Evolutionary conservation across 92 coral and sea anemone genomes (phyloP).

Genomic region (Phymanthus crucifer): DNA sequence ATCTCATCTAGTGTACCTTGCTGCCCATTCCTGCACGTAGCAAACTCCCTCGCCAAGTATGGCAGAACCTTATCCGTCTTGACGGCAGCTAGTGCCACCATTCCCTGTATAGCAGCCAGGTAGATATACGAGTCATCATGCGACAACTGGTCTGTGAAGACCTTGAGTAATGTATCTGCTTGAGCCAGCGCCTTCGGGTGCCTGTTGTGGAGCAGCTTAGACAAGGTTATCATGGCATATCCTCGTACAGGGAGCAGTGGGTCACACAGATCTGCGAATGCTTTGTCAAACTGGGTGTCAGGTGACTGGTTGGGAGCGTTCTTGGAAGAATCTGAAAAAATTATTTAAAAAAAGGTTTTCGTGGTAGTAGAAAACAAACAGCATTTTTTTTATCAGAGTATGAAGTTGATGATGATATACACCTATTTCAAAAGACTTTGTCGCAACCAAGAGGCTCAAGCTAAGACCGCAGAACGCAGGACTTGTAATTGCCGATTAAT

Average conservation of each 20-base stretch:
- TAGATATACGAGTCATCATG: constrained; percentile 94
- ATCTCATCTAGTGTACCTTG: constrained; percentile 8
- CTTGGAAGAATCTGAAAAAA: constrained; percentile 12
- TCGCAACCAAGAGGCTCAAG: background rate
- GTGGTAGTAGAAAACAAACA: no score
- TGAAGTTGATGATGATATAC: no score
- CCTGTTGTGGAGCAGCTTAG: constrained; percentile 61
- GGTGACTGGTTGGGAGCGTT: background rate
- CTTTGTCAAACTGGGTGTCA: constrained; percentile 61
- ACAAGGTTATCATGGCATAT: constrained; percentile 76
- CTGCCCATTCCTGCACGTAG: constrained; percentile 48
- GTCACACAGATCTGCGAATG: constrained; percentile 77
- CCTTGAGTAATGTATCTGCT: constrained; percentile 76
- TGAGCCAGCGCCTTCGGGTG: constrained; percentile 69
- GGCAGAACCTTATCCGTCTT: constrained; percentile 82
- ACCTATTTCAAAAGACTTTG: no score
- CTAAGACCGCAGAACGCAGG: no score
- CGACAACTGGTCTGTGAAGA: constrained; percentile 75
- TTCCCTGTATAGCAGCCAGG: constrained; percentile 92
- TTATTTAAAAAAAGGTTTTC: no score
- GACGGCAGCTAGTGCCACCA: constrained; percentile 80
- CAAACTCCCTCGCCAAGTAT: constrained; percentile 73
- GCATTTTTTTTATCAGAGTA: no score
- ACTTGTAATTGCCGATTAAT: no score
- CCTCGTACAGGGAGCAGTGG: constrained; percentile 92